Base-by-base conservation (phyloP, 2,888 invertebrate species). In the Hyposoter dolosus region DNA sequence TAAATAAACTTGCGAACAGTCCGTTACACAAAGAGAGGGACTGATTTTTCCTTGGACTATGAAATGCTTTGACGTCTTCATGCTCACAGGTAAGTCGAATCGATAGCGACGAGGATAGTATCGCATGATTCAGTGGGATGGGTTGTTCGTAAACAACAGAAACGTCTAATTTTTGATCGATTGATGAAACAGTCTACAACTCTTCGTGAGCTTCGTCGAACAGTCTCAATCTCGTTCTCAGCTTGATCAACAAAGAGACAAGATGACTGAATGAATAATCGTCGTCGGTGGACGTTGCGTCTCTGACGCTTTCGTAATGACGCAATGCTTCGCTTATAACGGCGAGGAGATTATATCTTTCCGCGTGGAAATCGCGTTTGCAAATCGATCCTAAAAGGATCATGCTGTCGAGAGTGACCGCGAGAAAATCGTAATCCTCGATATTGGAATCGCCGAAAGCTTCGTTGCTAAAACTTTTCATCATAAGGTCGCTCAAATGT, bases 351-450 rank as follows among this genome's bases (percentile, higher is more conserved):
- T 74, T 60, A 28, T 88, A 63, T 74, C 87, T 90, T 28, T 87
- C 88, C 3, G 87, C 79, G 12, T 66, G 53, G 43, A 91, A 92
- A 6, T 91, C 91, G 9, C 78, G 56, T 83, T 90, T 90, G 81
- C 94, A 94, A 50, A 92, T 88, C 3, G 88, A 78, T 71, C 89
- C 88, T n/a, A 91, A 56, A 1, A 88, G 90, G 4, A 92, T 89
- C 90, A 93, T 91, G 79, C 92, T 93, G 69, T 94, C 92, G 28
- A 90, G 90, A 23, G 91, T 88, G 1, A 90, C 88, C 86, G 95
- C 94, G 40, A 95, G 89, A 50, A 94, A 91, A 89, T 95, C 95
- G 65, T 94, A 94, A 90, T 95, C 94, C 60, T 92, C 92, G 50
- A 90, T 89, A 10, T 83, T 87, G 2, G 89, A 89, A 60, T 90